These are phyloP conservation scores for Podarcis lilfordi DNA, from an alignment of 2,797 vertebrate species.

Conservation along the genomic window DNA sequence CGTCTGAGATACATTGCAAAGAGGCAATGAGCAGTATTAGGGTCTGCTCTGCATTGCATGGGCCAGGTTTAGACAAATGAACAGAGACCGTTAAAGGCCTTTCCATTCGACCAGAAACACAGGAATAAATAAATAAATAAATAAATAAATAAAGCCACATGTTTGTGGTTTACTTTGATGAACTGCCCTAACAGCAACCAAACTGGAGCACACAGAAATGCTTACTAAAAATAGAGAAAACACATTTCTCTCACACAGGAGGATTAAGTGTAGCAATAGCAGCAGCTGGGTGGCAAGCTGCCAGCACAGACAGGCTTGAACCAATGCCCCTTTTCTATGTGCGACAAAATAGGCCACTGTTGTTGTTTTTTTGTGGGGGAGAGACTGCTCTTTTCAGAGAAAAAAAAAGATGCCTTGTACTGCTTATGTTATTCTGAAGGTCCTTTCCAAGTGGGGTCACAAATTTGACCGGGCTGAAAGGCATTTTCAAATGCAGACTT, in stretches of 20 bases:
- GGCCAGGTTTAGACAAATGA: accelerated
- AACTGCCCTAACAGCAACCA: background rate
- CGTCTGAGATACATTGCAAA: background rate
- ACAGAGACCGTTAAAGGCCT: accelerated
- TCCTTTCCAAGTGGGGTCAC: background rate
- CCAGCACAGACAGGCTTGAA: constrained; percentile 2
- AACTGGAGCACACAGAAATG: background rate
- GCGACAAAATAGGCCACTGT: background rate
- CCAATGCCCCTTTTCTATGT: background rate
- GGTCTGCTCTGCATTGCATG: background rate
- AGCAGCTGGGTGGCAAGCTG: constrained; percentile 15
- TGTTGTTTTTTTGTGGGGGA: background rate
- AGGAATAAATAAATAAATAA: background rate
- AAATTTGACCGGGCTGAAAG: constrained; percentile 8
- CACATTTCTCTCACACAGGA: background rate
- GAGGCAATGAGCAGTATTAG: accelerated
- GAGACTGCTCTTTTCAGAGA: background rate
- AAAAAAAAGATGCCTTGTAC: background rate
- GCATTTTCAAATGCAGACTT: background rate
- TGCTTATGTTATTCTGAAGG: background rate
- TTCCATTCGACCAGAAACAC: background rate
- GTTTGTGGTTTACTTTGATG: accelerated
- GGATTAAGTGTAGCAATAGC: background rate
- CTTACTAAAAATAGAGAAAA: accelerated
- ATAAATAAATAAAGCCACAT: background rate